These are phyloP conservation scores for Empis livida DNA, from an alignment of 2,888 invertebrate genomes.

Conservation along the genomic window DNA sequence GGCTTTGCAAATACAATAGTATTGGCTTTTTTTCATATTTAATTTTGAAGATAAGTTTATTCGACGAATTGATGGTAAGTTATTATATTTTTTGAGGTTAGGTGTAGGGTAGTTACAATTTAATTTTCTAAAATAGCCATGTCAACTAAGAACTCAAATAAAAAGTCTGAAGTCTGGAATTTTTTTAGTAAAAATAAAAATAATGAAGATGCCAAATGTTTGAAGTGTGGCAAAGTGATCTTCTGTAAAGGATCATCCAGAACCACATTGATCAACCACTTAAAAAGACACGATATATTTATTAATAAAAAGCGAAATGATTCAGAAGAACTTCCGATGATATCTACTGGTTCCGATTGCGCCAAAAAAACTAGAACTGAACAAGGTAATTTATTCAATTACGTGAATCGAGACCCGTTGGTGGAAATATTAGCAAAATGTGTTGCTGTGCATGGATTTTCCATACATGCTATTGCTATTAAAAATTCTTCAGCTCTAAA, in stretches of 20 bases:
- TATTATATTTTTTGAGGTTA: background rate
- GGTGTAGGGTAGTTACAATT: background rate
- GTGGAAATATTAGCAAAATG: background rate
- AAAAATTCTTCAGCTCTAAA: background rate
- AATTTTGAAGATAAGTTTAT: background rate
- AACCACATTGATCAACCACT: background rate
- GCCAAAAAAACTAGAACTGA: background rate
- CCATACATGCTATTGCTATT: background rate
- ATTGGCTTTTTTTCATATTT: background rate
- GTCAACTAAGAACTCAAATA: background rate
- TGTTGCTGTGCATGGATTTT: background rate
- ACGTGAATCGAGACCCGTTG: background rate
- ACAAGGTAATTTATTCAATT: conserved; percentile 1
- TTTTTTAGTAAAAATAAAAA: background rate
- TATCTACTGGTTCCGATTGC: background rate
- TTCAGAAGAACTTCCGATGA: background rate
- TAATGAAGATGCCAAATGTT: background rate
- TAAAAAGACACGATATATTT: background rate
- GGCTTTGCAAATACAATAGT: background rate
- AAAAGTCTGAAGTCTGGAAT: background rate
- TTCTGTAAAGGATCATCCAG: background rate
- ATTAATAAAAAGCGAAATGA: background rate
- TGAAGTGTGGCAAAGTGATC: background rate
- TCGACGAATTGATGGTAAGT: background rate
- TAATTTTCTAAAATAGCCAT: background rate